Conservation (phyloP, 2,888 invertebrate genomes). For the Unio delphinus region DNA sequence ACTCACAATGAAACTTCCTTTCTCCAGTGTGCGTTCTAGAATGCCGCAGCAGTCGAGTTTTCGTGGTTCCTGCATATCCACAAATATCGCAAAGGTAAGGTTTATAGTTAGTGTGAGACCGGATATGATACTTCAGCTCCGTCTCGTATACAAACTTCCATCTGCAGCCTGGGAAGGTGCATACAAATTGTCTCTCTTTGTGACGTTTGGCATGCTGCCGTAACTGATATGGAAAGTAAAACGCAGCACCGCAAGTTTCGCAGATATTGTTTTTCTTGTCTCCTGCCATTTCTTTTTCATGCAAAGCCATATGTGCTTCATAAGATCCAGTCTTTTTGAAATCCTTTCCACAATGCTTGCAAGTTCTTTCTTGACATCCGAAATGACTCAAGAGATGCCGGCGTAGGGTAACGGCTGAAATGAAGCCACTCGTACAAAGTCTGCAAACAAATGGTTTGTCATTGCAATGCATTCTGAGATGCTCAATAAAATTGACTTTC, state of each 20-base stretch:
- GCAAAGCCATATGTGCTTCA: slow-evolving; percentile 50
- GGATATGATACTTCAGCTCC: slow-evolving; percentile 87
- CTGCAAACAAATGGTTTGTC: slow-evolving; percentile 60
- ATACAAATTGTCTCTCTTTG: slow-evolving; percentile 77
- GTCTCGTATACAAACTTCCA: slow-evolving; percentile 89
- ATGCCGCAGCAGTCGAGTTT: slow-evolving; percentile 66
- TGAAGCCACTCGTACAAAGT: slow-evolving; percentile 56
- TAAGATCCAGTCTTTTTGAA: slow-evolving; percentile 51
- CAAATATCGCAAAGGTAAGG: slow-evolving; percentile 90
- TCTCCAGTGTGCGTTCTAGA: slow-evolving; percentile 67
- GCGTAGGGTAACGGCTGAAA: slow-evolving; percentile 52
- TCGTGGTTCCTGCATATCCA: slow-evolving; percentile 78
- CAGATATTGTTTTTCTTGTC: slow-evolving; percentile 86
- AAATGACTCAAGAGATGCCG: slow-evolving; percentile 62
- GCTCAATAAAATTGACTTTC: slow-evolving; percentile 57
- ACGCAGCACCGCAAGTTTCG: slow-evolving; percentile 87
- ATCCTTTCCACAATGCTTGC: slow-evolving; percentile 59
- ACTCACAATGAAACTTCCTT: slow-evolving; percentile 66
- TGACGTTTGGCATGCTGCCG: slow-evolving; percentile 80
- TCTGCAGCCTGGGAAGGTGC: slow-evolving; percentile 86
- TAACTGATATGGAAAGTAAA: slow-evolving; percentile 74
- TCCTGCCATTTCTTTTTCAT: slow-evolving; percentile 44
- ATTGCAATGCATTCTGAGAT: slow-evolving; percentile 59
- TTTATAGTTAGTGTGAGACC: slow-evolving; percentile 85
- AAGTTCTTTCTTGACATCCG: slow-evolving; percentile 51